Conservation (phyloP, 2,113 vertebrate species). For the Salminus brasiliensis region DNA sequence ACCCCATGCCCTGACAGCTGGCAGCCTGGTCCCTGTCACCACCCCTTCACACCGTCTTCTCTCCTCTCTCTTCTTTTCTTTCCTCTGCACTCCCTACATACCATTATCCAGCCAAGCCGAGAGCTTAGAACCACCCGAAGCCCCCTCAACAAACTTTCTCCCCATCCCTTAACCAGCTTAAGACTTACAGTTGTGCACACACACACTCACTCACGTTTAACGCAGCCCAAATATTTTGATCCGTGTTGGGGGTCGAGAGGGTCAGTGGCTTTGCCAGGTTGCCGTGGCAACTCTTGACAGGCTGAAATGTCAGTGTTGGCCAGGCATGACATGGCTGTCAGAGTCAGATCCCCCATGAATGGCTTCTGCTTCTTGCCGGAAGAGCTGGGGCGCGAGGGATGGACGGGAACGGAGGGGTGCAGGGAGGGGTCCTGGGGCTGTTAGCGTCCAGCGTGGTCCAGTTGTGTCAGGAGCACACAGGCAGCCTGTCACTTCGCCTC, state of each 20-base stretch:
- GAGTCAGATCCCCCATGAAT: constrained; percentile 44
- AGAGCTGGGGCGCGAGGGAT: constrained; percentile 33
- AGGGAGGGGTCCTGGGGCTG: constrained; percentile 60
- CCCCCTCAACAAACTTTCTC: constrained; percentile 1
- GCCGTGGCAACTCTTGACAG: constrained; percentile 69
- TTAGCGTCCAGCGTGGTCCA: constrained; percentile 66
- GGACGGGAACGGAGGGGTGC: constrained; percentile 31
- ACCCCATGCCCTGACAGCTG: constrained; percentile 65
- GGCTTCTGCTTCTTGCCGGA: constrained; percentile 47
- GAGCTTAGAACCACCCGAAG: constrained; percentile 6
- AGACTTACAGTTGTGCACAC: constrained; percentile 5
- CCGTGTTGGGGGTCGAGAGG: neutral
- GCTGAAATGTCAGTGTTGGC: constrained; percentile 69
- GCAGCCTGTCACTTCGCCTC: constrained; percentile 73
- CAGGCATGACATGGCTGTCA: constrained; percentile 67
- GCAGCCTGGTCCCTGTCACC: constrained; percentile 67
- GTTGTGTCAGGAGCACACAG: constrained; percentile 73
- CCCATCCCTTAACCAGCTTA: no score
- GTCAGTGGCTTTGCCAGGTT: constrained; percentile 72
- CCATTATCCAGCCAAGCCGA: constrained; percentile 12
- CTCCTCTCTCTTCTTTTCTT: neutral
- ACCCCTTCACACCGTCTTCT: constrained; percentile 18
- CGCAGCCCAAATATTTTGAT: constrained; percentile 28
- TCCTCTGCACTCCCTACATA: neutral
- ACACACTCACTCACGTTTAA: neutral